phyloP scores from a whole-genome alignment of 2,113 vertebrate species.

The Perognathus longimembris region DNA sequence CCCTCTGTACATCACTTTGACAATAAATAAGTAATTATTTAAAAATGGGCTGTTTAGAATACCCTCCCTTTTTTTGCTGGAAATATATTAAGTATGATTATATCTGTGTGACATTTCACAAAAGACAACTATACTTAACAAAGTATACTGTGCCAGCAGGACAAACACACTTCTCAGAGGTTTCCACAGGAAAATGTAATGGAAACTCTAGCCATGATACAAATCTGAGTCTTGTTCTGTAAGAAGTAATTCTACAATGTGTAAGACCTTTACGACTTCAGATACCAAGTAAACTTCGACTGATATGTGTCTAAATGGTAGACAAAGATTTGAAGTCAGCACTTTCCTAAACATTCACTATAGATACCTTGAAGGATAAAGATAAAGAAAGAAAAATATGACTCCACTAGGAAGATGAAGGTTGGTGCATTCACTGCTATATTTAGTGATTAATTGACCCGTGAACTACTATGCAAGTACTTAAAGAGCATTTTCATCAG shows the following conservation, averaged over 20 bases:
- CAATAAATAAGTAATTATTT: no score
- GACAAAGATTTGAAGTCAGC: background rate
- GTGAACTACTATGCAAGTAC: background rate
- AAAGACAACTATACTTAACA: background rate
- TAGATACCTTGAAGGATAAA: background rate
- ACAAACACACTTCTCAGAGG: background rate
- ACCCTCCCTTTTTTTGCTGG: background rate
- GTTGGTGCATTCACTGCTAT: no score
- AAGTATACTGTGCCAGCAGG: background rate
- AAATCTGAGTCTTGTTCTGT: background rate
- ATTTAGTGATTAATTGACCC: background rate
- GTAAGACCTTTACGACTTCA: background rate
- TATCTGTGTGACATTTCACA: background rate
- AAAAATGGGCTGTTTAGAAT: background rate
- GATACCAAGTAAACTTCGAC: background rate
- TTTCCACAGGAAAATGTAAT: slow-evolving; percentile 20
- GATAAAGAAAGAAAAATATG: background rate
- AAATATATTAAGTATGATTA: background rate
- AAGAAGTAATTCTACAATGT: background rate
- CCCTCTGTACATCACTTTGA: no score
- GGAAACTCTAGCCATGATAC: background rate
- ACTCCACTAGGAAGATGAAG: background rate
- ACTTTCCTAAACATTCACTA: background rate
- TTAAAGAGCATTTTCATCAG: background rate
- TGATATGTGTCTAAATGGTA: background rate